Evolutionary conservation across 2,888 invertebrate genomes (phyloP), one percentile per base, ranked within the genome.

Genomic region (Platycnemis pennipes): DNA sequence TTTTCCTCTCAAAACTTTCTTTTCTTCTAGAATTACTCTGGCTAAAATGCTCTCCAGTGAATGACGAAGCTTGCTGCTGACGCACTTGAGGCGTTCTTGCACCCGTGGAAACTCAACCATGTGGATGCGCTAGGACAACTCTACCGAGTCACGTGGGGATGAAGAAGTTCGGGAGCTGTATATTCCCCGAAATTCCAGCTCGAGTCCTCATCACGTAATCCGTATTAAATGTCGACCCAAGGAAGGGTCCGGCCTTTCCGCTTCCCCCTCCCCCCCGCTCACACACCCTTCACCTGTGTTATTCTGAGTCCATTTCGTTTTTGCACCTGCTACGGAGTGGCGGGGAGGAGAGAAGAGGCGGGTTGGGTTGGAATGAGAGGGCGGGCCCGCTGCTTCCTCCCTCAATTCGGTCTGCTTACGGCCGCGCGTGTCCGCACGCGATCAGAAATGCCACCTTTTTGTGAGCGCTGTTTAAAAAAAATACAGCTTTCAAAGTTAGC

Each of bases 171-270:
- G 11, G 77, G 77, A 37, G 77, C 77, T 37, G 77, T 37, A 31
- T 37, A 8, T 63, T 37, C 37, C 77, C 16, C 77, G 37, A 13
- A n/a, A 77, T 77, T 77, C 13, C 31, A 16, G 77, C 77, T 26
- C 31, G 37, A 8, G 31, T 77, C 77, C 77, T 77, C 77, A 37
- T 77, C 77, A 77, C 77, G 77, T 77, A 77, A 77, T 11, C 1
- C 77, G 77, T 16, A 77, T 77, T 77, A 77, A 77, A 77, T 77
- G 31, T 77, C 77, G 77, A 37, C 31, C 37, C 77, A 37, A 77
- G 11, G 63, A 77, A 11, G 77, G 37, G 11, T 13, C 37, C 77
- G 31, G 31, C 11, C 31, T 37, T 37, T 77, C 37, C 77, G 2
- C 37, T 77, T 37, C 77, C 37, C 8, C 37, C 37, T 8, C 2